Percentiles rank a stretch among this genome's conserved stretches.
phyloP scores from a whole-genome alignment of 2,113 vertebrate genomes.

The Mesembrinibis cayennensis region DNA sequence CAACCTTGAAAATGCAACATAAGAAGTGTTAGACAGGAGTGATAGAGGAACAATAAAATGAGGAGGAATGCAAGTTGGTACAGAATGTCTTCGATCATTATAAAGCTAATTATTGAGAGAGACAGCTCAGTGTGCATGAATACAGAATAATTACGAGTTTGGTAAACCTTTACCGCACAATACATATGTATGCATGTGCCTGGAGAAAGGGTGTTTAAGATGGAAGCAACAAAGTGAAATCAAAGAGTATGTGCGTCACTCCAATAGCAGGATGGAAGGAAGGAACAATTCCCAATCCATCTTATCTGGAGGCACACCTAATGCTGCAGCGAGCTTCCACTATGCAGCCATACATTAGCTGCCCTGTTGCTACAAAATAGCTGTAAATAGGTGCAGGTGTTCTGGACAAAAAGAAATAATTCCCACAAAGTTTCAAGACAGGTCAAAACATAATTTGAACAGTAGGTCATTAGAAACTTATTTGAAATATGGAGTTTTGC shows the following conservation, averaged over 20 bases:
- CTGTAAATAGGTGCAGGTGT: background rate
- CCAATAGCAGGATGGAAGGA: background rate
- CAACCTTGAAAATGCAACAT: slow-evolving; percentile 4
- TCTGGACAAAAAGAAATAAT: background rate
- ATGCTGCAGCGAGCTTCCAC: accelerated
- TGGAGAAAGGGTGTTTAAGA: background rate
- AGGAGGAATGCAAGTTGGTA: background rate
- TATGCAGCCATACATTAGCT: background rate
- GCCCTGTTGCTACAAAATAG: background rate
- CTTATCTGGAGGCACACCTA: background rate
- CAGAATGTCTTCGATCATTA: slow-evolving; percentile 22
- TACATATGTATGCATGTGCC: background rate
- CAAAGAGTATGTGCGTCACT: accelerated
- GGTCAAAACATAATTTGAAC: background rate
- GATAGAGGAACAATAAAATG: background rate
- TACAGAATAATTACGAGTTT: slow-evolving; percentile 6
- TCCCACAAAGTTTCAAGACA: background rate
- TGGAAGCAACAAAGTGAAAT: background rate
- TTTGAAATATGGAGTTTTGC: background rate
- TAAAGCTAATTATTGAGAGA: slow-evolving; percentile 35
- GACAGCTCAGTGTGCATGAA: background rate
- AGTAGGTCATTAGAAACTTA: background rate
- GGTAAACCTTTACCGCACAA: background rate
- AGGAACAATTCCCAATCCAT: background rate
- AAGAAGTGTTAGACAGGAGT: background rate